Conservation (phyloP, 37 sponge, comb jelly and placozoan species). For the Aplysina aerophoba region DNA sequence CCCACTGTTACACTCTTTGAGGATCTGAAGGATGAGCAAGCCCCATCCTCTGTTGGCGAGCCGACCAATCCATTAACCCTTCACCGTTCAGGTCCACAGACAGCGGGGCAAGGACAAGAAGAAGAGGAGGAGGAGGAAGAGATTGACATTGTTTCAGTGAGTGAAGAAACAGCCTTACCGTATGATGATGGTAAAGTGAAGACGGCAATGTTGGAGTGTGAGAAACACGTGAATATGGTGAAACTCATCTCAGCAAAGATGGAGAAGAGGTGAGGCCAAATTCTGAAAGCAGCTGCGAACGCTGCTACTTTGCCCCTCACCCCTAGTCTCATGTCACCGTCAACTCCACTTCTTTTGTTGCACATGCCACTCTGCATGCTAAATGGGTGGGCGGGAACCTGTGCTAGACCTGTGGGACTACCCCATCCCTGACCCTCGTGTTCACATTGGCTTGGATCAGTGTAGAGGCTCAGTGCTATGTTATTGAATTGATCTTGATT, state of each 20-base stretch:
- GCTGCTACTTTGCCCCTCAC: too few species aligned
- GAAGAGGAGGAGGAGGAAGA: slow-evolving; percentile 30
- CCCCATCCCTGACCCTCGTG: too few species aligned
- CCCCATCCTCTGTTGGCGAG: not conserved
- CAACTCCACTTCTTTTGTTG: too few species aligned
- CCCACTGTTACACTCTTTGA: slow-evolving; percentile 16
- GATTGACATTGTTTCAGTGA: slow-evolving; percentile 7
- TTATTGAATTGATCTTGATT: too few species aligned
- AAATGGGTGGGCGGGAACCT: too few species aligned
- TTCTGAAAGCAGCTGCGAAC: too few species aligned
- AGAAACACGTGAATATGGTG: slow-evolving; percentile 72
- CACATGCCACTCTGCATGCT: too few species aligned
- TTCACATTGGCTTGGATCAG: too few species aligned
- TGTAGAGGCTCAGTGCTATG: too few species aligned
- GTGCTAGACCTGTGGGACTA: too few species aligned
- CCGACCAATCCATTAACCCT: too few species aligned
- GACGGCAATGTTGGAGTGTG: slow-evolving; percentile 78
- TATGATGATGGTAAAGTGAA: slow-evolving; percentile 54
- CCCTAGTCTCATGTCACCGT: too few species aligned
- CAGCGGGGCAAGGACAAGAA: not conserved
- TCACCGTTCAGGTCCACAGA: not conserved
- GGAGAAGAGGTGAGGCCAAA: slow-evolving; percentile 12
- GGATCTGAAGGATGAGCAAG: not conserved
- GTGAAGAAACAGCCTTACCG: slow-evolving; percentile 34
- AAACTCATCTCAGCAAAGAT: slow-evolving; percentile 29